A percentile compares a stretch with the other conserved stretches of the same genome.
Conservation (phyloP, 2,113 vertebrate genomes). For the Uropsilus gracilis region DNA sequence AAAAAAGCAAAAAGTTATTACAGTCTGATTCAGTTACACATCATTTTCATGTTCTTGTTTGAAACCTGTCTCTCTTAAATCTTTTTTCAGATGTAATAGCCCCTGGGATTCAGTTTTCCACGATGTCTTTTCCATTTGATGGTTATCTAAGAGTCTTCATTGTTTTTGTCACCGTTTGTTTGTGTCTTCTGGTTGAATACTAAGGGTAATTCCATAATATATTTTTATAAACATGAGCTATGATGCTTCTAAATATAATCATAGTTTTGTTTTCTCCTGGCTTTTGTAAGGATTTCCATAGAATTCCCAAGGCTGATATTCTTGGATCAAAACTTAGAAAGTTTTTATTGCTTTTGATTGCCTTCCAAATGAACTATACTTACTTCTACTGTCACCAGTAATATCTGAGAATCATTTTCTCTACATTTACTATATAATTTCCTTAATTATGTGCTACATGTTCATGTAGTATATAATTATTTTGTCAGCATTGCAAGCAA, state of each 20-base stretch:
- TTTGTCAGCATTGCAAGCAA: background rate
- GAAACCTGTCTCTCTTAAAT: background rate
- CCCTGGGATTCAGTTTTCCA: background rate
- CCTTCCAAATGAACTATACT: background rate
- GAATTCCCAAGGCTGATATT: constrained; percentile 3
- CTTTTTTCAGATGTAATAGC: background rate
- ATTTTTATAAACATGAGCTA: background rate
- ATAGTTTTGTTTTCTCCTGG: background rate
- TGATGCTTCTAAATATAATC: background rate
- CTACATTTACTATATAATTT: background rate
- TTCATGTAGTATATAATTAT: background rate
- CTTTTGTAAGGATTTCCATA: constrained; percentile 42
- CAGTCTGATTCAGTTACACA: background rate
- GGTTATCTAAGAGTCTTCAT: background rate
- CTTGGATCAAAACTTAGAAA: background rate
- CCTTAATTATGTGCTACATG: background rate
- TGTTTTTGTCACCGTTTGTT: background rate
- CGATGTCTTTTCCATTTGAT: background rate
- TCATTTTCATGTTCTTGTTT: background rate
- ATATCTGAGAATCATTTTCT: background rate
- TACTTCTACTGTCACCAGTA: background rate
- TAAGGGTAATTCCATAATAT: constrained; percentile 34
- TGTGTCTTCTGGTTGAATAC: background rate
- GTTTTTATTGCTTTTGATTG: background rate
- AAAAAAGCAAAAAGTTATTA: background rate